Evolutionary conservation across 1,140 invertebrate genomes (phyloP).

Genomic region (Metopolophium dirhodum): DNA sequence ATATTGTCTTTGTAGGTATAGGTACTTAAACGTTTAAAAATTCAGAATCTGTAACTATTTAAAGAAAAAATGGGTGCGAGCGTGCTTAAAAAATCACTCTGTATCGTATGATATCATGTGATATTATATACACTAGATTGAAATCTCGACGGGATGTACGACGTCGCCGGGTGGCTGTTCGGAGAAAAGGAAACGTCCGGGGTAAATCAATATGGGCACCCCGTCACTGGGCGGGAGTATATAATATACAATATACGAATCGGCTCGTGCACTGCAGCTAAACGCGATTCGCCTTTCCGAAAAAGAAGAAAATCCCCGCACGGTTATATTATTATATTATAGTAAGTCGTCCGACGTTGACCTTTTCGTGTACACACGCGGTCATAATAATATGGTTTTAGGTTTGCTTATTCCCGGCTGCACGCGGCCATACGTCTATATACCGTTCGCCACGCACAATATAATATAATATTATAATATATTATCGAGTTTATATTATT

Average conservation of each 20-base stretch:
- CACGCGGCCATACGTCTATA: too few relatives aligned
- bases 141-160: background rate
- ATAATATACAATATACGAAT: background rate
- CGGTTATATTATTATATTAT: background rate
- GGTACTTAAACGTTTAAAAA: too few relatives aligned
- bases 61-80: too few relatives aligned
- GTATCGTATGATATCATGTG: too few relatives aligned
- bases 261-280: background rate
- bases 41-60: too few relatives aligned
- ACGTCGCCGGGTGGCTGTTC: background rate
- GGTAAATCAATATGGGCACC: conserved; percentile 42
- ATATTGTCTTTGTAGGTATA: too few relatives aligned
- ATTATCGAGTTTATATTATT: background rate
- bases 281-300: background rate
- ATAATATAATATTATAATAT: background rate
- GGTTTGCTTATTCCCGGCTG: background rate
- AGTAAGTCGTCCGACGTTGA: background rate
- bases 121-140: background rate
- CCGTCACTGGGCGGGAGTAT: conserved; percentile 11
- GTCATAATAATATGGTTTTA: background rate
- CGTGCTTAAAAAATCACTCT: too few relatives aligned
- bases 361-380: background rate
- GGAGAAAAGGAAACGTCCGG: background rate
- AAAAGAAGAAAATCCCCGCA: background rate
- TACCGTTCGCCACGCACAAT: too few relatives aligned